Evolutionary conservation across 2,113 vertebrate species (phyloP).

Genomic region (Nothoprocta perdicaria): DNA sequence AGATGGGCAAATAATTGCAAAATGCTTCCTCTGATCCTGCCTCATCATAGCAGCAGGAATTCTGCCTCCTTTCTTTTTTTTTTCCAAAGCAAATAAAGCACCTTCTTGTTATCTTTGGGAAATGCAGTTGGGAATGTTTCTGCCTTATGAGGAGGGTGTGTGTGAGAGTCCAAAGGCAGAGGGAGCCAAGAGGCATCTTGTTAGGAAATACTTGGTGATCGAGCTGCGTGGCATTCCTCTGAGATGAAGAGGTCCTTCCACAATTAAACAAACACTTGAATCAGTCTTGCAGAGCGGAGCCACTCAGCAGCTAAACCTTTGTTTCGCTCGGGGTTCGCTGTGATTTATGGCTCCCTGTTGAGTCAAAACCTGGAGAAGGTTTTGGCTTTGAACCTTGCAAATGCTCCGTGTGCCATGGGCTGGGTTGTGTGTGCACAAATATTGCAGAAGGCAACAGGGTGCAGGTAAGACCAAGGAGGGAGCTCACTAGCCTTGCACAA

Average conservation of each 20-base stretch:
- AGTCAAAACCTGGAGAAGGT: background rate
- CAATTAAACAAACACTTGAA: conserved; percentile 33
- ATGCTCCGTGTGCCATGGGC: background rate
- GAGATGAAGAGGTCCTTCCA: conserved; percentile 53
- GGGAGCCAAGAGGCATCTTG: conserved; percentile 41
- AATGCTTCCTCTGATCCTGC: background rate
- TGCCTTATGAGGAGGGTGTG: conserved; percentile 14
- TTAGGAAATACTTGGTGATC: background rate
- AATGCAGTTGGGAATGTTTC: background rate
- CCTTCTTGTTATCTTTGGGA: conserved; percentile 34
- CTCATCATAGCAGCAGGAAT: background rate
- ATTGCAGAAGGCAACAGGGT: background rate
- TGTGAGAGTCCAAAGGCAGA: conserved; percentile 28
- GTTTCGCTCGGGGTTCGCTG: conserved; percentile 6
- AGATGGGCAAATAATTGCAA: background rate
- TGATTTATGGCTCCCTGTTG: background rate
- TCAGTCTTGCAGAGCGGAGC: background rate
- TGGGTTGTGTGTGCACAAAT: background rate
- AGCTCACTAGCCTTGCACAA: background rate
- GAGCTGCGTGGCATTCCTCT: conserved; percentile 38
- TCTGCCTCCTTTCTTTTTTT: background rate
- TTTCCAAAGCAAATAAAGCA: conserved; percentile 1
- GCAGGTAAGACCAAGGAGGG: background rate
- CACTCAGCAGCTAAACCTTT: background rate
- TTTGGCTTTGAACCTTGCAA: background rate